Conservation (phyloP, 2,113 vertebrate species). For the Litocranius walleri region DNA sequence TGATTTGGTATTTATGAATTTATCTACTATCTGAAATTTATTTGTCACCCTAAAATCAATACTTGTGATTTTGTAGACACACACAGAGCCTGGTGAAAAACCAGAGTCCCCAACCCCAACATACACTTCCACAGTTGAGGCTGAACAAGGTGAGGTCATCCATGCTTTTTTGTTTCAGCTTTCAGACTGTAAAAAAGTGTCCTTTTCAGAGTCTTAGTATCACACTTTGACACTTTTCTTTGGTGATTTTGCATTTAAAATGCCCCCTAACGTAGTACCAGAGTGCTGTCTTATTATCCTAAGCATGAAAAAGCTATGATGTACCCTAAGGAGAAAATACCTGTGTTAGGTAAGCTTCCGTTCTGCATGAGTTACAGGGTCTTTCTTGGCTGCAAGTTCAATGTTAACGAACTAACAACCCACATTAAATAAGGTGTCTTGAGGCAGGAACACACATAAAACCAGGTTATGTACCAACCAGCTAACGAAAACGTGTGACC, state of each 20-base stretch:
- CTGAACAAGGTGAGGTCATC: not conserved
- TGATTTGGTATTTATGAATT: not conserved
- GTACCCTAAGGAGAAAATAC: not conserved
- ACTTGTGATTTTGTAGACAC: not conserved
- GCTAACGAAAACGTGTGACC: not conserved
- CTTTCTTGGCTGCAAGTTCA: not conserved
- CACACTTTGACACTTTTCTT: not conserved
- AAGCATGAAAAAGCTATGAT: not conserved
- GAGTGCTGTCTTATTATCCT: not conserved
- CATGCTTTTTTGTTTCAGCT: not conserved
- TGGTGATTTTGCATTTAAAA: not conserved
- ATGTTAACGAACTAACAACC: not conserved
- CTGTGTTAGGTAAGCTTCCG: not conserved
- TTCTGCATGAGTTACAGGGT: not conserved
- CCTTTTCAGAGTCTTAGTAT: not conserved
- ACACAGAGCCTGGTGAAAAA: not conserved
- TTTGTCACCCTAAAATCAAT: not conserved
- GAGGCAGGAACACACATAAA: not conserved
- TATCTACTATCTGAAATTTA: not conserved
- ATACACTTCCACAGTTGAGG: rapidly evolving
- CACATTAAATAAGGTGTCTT: not conserved
- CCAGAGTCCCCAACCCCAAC: rapidly evolving
- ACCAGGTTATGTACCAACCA: not conserved
- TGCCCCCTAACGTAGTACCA: not conserved
- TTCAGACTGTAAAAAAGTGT: not conserved